Base-by-base conservation (phyloP, 2,113 vertebrate genomes). In the Rhodinocichla rosea region DNA sequence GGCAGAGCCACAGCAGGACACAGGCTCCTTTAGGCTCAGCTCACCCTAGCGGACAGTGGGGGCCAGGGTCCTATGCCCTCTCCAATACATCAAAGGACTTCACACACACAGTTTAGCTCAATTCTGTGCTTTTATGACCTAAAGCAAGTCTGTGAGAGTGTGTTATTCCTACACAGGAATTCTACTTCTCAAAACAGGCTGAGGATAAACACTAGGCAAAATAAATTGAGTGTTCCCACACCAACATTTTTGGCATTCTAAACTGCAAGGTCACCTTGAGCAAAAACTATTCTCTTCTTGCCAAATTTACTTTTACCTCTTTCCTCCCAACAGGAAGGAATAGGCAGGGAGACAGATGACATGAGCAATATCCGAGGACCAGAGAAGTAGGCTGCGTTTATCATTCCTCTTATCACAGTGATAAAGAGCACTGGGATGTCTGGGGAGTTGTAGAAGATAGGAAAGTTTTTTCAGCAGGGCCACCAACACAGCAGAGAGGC, bases 21-120 rank as follows among this genome's bases (percentile, higher is more conserved):
- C 26, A 30, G 33, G 55, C 20, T 59, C 42, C 1, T 1, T 23
- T 23, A 59, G 55, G 42, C 33, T 56, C 80, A 62, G 15, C 15
- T 57, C 52, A 15, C 6, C 44, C 17, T 12, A 52, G 27, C 0
- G 0, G 33, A 62, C 47, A 53, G 64, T 1, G 1, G 45, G 11
- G 39, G 3, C 9, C 28, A 44, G 39, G 23, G 23, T 15, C 15
- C 1, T 1, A 4, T 28, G 74, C 14, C 73, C 52, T 59, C 32
- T 27, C 37, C 33, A 33, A 18, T 6, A 37, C 6, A 59, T 27
- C 63, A 62, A 39, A 69, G 28, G 23, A 19, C 55, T 78, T 87
- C 0, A 2, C 23, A 62, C 27, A 52, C 0, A 0, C 9, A 15
- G 22, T 60, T 69, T 10, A 37, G 37, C 33, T 45, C 39, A 39